A percentile compares a stretch with the other conserved stretches of the same genome.
phyloP scores from a whole-genome alignment of 1,140 invertebrate genomes.

The Manduca sexta region DNA sequence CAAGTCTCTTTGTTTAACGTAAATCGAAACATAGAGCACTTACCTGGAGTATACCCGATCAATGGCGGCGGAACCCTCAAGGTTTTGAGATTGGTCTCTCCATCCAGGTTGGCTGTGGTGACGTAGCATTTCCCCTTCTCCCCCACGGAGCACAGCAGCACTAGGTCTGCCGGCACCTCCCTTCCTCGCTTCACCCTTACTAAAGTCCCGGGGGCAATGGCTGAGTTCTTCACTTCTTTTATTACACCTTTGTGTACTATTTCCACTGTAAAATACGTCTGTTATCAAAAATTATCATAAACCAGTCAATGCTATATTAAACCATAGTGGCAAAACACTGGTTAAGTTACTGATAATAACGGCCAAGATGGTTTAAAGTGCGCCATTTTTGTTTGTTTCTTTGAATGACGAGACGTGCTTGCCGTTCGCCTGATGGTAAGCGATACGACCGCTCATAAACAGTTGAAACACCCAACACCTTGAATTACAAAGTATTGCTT shows the following conservation, averaged over 20 bases:
- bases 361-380: too few relatives aligned
- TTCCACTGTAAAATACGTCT: conserved; percentile 38
- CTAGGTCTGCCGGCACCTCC: conserved; percentile 87
- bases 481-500: too few relatives aligned
- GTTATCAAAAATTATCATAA: not conserved
- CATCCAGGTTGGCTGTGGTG: conserved; percentile 98
- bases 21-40: too few relatives aligned
- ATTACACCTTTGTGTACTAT: conserved; percentile 56
- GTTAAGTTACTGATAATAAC: too few relatives aligned
- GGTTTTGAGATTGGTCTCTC: conserved; percentile 99
- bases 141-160: conserved; percentile 87
- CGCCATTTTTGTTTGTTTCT: too few relatives aligned
- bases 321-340: too few relatives aligned
- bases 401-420: too few relatives aligned
- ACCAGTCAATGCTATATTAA: too few relatives aligned
- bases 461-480: too few relatives aligned
- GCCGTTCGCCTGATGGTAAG: too few relatives aligned
- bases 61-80: conserved; percentile 72
- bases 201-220: conserved; percentile 80
- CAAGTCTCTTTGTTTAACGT: too few relatives aligned
- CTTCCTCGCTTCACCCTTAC: conserved; percentile 80
- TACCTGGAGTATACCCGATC: conserved; percentile 57
- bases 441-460: too few relatives aligned
- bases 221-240: conserved; percentile 48
- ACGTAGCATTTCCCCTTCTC: conserved; percentile 98